Evolutionary conservation across 2,113 vertebrate genomes (phyloP), one percentile per base, ranked within the genome.

Genomic region (Origma solitaria): DNA sequence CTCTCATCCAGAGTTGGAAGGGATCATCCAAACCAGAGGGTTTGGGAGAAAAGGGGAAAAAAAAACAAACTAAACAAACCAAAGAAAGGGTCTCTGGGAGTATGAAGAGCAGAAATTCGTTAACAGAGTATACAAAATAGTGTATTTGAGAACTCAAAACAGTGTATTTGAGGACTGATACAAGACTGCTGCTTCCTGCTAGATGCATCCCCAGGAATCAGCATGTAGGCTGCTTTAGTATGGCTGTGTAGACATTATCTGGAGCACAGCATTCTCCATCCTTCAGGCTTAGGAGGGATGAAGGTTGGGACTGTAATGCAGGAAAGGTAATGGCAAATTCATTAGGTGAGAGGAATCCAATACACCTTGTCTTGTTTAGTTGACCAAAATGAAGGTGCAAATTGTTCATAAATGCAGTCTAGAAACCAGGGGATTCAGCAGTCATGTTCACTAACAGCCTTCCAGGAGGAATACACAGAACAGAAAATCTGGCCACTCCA

Each of bases 21-120:
- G 13, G 51, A 17, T 77, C 21, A 23, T 56, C 54, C 58, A 53
- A 30, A 85, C 8, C 0, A 0, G 2, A 64, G 38, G 4, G 5
- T 8, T 15, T n/a, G 19, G 9, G 23, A 11, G 8, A 31, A 53
- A 61, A 0, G 0, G 9, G 10, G 22, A 17, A 40, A 42, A 7
- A 27, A 22, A 21, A 6, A 8, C 24, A 13, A 44, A 28, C 7
- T 35, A 56, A 9, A 5, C 40, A 56, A 9, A 5, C 1, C 6
- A 15, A 37, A 51, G 2, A 42, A 75, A 60, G 13, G 7, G 25
- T 60, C 11, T 51, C 6, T 47, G 38, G 4, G 33, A 30, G 6
- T 81, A 80, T 20, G 5, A 68, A 65, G 35, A 58, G 33, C 33
- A 38, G 9, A 68, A 86, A 68, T 86, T 68, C 7, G 45, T 65